Conservation (phyloP, 2,888 invertebrate genomes). For the Apomyelois bistriatella region DNA sequence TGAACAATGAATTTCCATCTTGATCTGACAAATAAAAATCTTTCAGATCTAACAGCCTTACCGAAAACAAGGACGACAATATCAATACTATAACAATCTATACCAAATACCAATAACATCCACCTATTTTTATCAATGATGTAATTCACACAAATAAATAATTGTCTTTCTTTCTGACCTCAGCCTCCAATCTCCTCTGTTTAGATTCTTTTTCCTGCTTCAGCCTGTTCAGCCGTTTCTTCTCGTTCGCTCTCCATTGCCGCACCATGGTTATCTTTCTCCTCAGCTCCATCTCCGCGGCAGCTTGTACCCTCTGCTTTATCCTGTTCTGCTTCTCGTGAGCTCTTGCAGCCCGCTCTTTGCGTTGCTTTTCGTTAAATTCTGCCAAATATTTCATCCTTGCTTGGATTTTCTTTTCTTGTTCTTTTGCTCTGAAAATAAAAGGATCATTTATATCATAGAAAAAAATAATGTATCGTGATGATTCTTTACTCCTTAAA, state of each 20-base stretch:
- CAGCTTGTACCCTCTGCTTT: conserved; percentile 65
- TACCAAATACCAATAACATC: no score
- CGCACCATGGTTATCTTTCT: conserved; percentile 70
- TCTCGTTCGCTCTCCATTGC: conserved; percentile 65
- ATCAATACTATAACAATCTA: no score
- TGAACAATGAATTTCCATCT: no score
- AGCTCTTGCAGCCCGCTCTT: conserved; percentile 49
- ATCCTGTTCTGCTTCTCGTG: conserved; percentile 57
- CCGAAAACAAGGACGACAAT: no score
- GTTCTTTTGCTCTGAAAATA: conserved; percentile 54
- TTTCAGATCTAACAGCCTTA: no score
- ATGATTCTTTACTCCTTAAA: no score
- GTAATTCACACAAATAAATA: no score
- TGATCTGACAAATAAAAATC: no score
- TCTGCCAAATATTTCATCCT: conserved; percentile 62
- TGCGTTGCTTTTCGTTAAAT: conserved; percentile 55
- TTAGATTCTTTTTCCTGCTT: conserved; percentile 55
- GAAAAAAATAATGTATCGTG: no score
- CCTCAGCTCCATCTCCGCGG: conserved; percentile 64
- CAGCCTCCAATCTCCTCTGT: conserved; percentile 44
- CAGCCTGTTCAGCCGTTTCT: conserved; percentile 52
- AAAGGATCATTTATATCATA: background rate
- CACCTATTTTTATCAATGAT: no score
- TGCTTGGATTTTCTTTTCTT: conserved; percentile 57
- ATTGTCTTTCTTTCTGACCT: no score